These are phyloP conservation scores for Lasius fuliginosus DNA, from an alignment of 2,888 invertebrate genomes.

Conservation along the genomic window DNA sequence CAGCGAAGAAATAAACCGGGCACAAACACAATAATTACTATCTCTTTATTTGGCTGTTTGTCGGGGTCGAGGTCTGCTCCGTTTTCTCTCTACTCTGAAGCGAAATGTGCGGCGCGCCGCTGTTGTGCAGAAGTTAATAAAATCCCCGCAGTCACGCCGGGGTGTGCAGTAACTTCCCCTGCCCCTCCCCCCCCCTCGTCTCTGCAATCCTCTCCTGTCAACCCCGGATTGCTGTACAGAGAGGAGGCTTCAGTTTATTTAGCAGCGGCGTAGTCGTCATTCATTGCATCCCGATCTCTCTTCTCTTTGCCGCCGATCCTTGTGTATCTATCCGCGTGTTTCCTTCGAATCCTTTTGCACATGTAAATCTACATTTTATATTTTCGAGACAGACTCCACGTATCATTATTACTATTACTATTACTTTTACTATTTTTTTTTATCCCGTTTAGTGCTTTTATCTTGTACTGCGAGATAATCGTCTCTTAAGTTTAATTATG, in stretches of 20 bases:
- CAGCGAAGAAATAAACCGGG: conserved; percentile 82
- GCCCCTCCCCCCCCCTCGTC: conserved; percentile 61
- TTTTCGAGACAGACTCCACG: conserved; percentile 13
- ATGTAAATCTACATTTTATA: conserved; percentile 26
- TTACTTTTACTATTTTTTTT: background rate
- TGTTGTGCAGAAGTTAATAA: conserved; percentile 86
- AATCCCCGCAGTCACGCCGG: conserved; percentile 83
- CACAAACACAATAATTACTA: conserved; percentile 85
- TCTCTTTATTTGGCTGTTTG: conserved; percentile 85
- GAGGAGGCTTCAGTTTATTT: conserved; percentile 83
- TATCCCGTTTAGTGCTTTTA: background rate
- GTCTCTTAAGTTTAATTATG: background rate
- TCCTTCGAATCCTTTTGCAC: conserved; percentile 30
- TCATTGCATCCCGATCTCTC: conserved; percentile 64
- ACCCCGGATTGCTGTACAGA: conserved; percentile 45
- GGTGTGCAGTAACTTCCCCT: conserved; percentile 74
- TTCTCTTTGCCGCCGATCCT: conserved; percentile 65
- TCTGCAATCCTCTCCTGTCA: conserved; percentile 55
- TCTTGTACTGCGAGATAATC: background rate
- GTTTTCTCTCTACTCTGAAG: conserved; percentile 55
- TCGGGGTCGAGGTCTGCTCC: conserved; percentile 75
- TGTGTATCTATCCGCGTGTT: conserved; percentile 62
- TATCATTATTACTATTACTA: conserved; percentile 12
- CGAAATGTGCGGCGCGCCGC: conserved; percentile 76
- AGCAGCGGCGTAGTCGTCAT: conserved; percentile 84